Base-by-base conservation (phyloP, 1,140 invertebrate species). In the Solenopsis invicta region DNA sequence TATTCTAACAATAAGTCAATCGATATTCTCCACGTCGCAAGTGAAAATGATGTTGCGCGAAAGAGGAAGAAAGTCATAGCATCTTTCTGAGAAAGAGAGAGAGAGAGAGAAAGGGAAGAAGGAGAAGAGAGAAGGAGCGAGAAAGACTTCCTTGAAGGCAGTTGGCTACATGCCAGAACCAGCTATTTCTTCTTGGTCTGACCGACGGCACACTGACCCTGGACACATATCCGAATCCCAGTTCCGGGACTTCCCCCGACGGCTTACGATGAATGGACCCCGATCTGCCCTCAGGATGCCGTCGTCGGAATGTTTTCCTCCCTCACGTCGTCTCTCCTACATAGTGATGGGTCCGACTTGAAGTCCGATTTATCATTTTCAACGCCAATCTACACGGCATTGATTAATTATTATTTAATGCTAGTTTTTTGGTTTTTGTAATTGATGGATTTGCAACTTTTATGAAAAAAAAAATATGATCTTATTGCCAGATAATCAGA, bases 111-210 rank as follows among this genome's bases (percentile, higher is more conserved):
- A 4, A 34, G 48, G 34, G 12, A 8, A 3, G 1, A 24, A 13
- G 45, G 29, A 13, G 21, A 41, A 62, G 18, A 45, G 29, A 75
- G 52, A 61, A 10, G 9, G n/a, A 24, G 13, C 21, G 37, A 88
- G 71, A 80, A 72, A 89, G 77, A 86, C 66, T 88, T 91, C 80
- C 67, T 59, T 54, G 78, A 87, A 90, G 82, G 77, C 90, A 81
- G 87, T 89, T 92, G 91, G 91, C 89, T 41, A 48, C 4, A 12
- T 64, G 89, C 91, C 91, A 92, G 69, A 52, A 24, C 1, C 13
- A 21, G 59, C 78, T 90, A 90, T 91, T 91, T 90, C 90, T 91
- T 89, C 34, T 87, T 45, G 52, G 16, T n/a, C 85, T 89, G 85
- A 86, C 45, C 86, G 52, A 77, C 84, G 91, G 76, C 88, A 91